phyloP scores from a whole-genome alignment of 1,140 invertebrate genomes.

The Apis cerana region DNA sequence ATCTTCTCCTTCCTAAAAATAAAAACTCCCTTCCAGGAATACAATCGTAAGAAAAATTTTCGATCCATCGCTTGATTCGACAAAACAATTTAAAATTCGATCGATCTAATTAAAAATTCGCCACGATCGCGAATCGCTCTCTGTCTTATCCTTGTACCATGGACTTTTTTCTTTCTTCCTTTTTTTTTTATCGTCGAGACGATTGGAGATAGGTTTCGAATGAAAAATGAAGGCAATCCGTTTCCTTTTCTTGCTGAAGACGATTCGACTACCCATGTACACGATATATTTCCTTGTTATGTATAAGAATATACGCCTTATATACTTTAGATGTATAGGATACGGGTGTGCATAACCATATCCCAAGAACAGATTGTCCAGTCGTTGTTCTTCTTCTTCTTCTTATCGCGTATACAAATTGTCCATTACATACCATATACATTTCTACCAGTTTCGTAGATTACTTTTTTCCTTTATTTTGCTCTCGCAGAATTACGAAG shows the following conservation, averaged over 20 bases:
- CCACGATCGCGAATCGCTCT: background rate
- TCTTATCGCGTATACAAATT: constrained; percentile 3
- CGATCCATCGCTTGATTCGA: no score
- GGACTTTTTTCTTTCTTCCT: background rate
- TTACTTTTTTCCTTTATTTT: background rate
- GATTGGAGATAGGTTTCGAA: background rate
- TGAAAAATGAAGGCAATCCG: constrained; percentile 6
- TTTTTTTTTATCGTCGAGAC: background rate
- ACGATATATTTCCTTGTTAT: constrained; percentile 12
- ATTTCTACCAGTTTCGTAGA: background rate
- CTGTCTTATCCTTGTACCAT: background rate
- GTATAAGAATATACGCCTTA: background rate
- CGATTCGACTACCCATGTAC: background rate
- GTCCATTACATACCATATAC: background rate
- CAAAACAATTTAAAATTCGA: background rate
- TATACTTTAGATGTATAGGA: background rate
- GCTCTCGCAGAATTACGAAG: background rate
- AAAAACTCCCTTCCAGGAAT: no score
- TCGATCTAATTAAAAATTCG: background rate
- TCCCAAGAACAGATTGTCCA: background rate
- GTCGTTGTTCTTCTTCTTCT: background rate
- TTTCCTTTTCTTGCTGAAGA: background rate
- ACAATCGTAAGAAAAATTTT: no score
- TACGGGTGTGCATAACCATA: background rate
- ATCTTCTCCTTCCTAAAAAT: no score